phyloP scores from a whole-genome alignment of 1,140 invertebrate genomes.

The Conus ventricosus region DNA sequence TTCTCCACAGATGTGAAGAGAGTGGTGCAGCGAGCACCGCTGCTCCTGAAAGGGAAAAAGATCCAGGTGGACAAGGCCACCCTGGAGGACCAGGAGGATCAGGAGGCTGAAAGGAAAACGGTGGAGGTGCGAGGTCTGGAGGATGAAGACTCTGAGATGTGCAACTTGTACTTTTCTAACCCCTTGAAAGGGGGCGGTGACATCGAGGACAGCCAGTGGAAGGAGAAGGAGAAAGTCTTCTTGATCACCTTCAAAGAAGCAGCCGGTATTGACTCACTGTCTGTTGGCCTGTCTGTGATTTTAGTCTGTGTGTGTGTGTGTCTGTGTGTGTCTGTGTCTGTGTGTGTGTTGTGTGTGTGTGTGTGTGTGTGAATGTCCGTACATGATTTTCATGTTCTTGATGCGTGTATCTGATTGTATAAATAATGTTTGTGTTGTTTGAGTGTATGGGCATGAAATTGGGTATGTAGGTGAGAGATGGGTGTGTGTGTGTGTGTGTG shows the following conservation, averaged over 20 bases:
- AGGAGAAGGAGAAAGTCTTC: conserved; percentile 40
- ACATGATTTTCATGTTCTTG: no score
- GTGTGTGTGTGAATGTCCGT: no score
- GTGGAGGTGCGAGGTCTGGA: conserved; percentile 24
- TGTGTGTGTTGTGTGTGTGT: no score
- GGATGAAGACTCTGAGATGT: conserved; percentile 21
- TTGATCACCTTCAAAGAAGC: conserved; percentile 49
- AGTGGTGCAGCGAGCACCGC: conserved; percentile 22
- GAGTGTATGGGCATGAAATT: no score
- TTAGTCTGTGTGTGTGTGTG: not conserved
- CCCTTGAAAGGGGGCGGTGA: conserved; percentile 47
- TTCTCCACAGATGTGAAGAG: conserved; percentile 11
- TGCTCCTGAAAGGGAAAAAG: conserved; percentile 30
- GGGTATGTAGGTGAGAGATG: no score
- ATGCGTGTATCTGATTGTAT: no score
- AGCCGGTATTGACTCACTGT: conserved; percentile 31
- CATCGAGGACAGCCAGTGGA: conserved; percentile 33
- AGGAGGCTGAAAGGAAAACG: not conserved
- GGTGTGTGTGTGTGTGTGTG: not conserved
- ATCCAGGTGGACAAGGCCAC: conserved; percentile 17
- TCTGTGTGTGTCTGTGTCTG: no score
- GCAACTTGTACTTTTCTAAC: conserved; percentile 55
- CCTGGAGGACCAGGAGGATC: not conserved
- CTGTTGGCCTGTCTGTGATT: not conserved
- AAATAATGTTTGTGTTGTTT: no score